Evolutionary conservation across 2,797 vertebrate species (phyloP), one percentile per base, ranked within the genome.

Genomic region (Alectoris magna): DNA sequence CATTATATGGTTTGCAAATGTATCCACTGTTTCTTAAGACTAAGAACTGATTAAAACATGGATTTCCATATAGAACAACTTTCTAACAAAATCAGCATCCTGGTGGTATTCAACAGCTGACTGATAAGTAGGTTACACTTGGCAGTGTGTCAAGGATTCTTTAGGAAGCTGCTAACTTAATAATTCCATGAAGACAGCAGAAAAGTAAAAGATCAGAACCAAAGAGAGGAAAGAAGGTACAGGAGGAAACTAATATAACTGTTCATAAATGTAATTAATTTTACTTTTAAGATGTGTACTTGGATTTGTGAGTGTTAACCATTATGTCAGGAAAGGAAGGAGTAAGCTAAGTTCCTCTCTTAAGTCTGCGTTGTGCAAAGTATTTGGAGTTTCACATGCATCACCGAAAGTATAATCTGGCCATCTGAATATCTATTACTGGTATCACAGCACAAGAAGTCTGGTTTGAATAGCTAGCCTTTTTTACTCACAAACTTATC

Each of bases 281-380:
- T 90, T 93, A 64, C 74, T 90, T 84, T 56, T 43, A 84, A 82
- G 68, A 41, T 66, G 27, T 71, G 53, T 91, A 22, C 77, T 90
- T 83, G 80, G 53, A 62, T 72, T 86, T 91, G 44, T 53, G 68
- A 11, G 29, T 84, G 73, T 91, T 94, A 87, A 62, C 75, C 84
- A 85, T 91, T 78, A 38, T 60, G 81, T 86, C 77, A 76, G 84
- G 81, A 86, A 78, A 88, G 85, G 74, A 86, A 72, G 67, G 67
- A 78, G 49, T 76, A 86, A 93, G 73, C 73, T 1, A 3, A 59
- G 19, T 70, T 88, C 55, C 46, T 29, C 24, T 81, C 24, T 51
- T 34, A 58, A 38, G 10, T 82, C 72, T 78, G 36, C 31, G 10
- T 70, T 69, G 27, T 44, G 81, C 16, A 0, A 59, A 69, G 38